Conservation (phyloP, 2,113 vertebrate species). For the Hypomesus transpacificus region DNA sequence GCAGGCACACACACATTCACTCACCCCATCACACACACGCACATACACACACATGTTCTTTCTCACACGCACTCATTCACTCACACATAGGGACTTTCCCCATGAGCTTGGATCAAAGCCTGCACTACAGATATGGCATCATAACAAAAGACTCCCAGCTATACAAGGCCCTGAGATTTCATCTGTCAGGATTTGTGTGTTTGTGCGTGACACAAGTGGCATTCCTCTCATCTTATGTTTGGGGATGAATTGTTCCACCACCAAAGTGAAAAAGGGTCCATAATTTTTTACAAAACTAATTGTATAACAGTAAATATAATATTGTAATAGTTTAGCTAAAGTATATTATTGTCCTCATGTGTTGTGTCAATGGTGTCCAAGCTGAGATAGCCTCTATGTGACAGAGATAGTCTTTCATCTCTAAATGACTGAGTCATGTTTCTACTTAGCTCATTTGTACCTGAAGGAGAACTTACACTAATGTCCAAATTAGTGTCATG, state of each 20-base stretch:
- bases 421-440: too few relatives aligned
- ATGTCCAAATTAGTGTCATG: too few relatives aligned
- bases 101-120: background rate
- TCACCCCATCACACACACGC: too few relatives aligned
- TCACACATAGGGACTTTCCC: background rate
- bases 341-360: slow-evolving; percentile 9
- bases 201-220: slow-evolving; percentile 6
- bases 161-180: background rate
- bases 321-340: too few relatives aligned
- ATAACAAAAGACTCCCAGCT: background rate
- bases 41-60: background rate
- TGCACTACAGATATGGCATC: background rate
- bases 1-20: background rate
- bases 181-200: slow-evolving; percentile 7
- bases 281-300: slow-evolving; percentile 7
- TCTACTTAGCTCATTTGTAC: too few relatives aligned
- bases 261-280: slow-evolving; percentile 42
- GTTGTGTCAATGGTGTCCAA: slow-evolving; percentile 39
- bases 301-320: too few relatives aligned
- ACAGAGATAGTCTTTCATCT: too few relatives aligned
- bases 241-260: background rate
- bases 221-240: background rate
- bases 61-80: background rate
- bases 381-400: background rate
- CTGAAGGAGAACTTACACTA: too few relatives aligned